Evolutionary conservation across 2,113 vertebrate species (phyloP).

Genomic region (Cavia porcellus): DNA sequence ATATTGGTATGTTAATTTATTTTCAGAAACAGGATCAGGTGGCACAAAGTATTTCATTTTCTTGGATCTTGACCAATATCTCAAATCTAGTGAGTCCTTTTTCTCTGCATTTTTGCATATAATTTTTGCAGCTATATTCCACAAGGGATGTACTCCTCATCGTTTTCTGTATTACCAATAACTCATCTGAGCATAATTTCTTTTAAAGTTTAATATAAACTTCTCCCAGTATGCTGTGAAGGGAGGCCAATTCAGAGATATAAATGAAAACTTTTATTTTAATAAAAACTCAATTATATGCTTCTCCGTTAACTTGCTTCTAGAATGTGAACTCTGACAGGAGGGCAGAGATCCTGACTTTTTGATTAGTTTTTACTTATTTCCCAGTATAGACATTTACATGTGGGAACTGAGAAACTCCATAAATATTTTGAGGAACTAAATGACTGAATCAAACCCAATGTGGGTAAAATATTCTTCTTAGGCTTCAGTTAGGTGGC

Average conservation of each 20-base stretch:
- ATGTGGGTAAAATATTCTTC: slow-evolving; percentile 56
- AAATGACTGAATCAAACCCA: slow-evolving; percentile 70
- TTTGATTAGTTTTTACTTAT: slow-evolving; percentile 83
- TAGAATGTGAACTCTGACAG: slow-evolving; percentile 79
- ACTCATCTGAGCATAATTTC: slow-evolving; percentile 76
- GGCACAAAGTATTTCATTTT: slow-evolving; percentile 44
- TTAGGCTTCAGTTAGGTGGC: slow-evolving; percentile 58
- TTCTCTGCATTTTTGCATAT: slow-evolving; percentile 69
- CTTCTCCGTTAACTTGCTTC: slow-evolving; percentile 75
- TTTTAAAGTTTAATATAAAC: slow-evolving; percentile 83
- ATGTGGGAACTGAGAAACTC: slow-evolving; percentile 69
- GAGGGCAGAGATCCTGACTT: slow-evolving; percentile 75
- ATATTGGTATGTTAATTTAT: slow-evolving; percentile 50
- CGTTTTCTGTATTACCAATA: slow-evolving; percentile 77
- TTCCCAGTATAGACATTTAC: slow-evolving; percentile 75
- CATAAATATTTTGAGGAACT: slow-evolving; percentile 83
- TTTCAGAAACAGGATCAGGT: slow-evolving; percentile 65
- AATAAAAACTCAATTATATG: slow-evolving; percentile 83
- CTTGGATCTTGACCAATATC: slow-evolving; percentile 18
- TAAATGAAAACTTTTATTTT: slow-evolving; percentile 83
- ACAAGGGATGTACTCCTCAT: slow-evolving; percentile 73
- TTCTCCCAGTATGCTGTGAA: slow-evolving; percentile 69
- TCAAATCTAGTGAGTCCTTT: slow-evolving; percentile 21
- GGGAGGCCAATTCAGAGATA: slow-evolving; percentile 74
- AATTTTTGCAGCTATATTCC: slow-evolving; percentile 56